Percentiles rank a stretch among this genome's conserved stretches.
Evolutionary conservation across 1,140 invertebrate genomes (phyloP).

Genomic region (Laupala kohalensis): DNA sequence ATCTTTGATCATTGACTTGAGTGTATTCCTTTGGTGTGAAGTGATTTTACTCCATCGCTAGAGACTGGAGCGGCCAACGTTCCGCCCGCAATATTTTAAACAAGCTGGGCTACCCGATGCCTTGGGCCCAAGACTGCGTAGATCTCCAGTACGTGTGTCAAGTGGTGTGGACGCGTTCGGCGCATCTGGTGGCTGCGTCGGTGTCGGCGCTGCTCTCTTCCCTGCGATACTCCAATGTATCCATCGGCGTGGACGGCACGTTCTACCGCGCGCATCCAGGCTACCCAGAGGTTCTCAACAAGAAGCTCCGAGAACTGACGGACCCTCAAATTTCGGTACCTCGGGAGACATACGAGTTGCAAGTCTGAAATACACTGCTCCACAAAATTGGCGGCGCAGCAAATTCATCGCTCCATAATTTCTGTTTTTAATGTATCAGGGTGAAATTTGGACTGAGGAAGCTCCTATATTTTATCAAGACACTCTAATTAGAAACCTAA

Average conservation of each 20-base stretch:
- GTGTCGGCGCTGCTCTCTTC: conserved; percentile 6
- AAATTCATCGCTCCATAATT: no score
- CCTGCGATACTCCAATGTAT: conserved; percentile 76
- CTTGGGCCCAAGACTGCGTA: background rate
- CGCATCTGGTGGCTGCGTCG: background rate
- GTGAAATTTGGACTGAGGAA: no score
- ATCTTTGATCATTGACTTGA: no score
- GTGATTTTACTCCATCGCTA: no score
- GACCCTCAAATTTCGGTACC: conserved; percentile 33
- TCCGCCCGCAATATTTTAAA: background rate
- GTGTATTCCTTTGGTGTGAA: no score
- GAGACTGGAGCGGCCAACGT: no score
- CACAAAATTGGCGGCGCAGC: no score
- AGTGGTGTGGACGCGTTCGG: background rate
- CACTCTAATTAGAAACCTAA: no score
- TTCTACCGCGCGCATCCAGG: conserved; percentile 97
- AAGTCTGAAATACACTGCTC: no score
- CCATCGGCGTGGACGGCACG: conserved; percentile 97
- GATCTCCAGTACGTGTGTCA: conserved; percentile 1
- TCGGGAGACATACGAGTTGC: no score
- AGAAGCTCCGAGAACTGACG: conserved; percentile 60
- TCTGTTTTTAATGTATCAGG: no score
- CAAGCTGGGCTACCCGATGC: background rate
- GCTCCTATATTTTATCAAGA: no score
- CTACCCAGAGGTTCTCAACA: conserved; percentile 90